Base-by-base conservation (phyloP, 1,140 invertebrate species). In the Drosophila bocqueti region DNA sequence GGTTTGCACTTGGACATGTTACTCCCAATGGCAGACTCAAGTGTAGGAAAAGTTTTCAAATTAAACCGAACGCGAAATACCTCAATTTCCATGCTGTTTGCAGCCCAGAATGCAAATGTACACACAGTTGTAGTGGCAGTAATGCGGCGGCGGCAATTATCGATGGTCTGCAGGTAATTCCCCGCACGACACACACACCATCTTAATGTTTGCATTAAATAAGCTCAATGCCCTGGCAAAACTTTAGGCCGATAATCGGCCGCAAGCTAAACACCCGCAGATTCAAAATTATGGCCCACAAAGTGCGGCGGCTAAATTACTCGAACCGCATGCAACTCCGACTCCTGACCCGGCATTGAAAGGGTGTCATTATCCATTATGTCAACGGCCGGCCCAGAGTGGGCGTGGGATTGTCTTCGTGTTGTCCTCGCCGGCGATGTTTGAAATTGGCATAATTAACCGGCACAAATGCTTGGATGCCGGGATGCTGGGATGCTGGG, bases 381-480 rank as follows among this genome's bases (percentile, higher is more conserved):
- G 79, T 69, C 79, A 87, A 68, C 61, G 78, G 50, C 34, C 68
- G 55, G 55, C 15, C 59, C 15, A 21, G 55, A 45, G 54, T 60
- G 47, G 72, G 46, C 59, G 62, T 47, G 38, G 36, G 15, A 38
- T 40, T 57, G 50, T 76, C 60, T 61, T 80, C 49, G 69, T 61
- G 64, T 72, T 52, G 62, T 63, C 54, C 65, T 63, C 66, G 57
- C 36, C 45, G 26, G 42, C 60, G 61, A 50, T 69, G 61, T 54
- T 74, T 18, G 54, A 64, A 79, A 67, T 75, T 76, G 63, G 79
- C 76, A 82, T 82, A 85, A 85, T 85, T 86, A 86, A 85, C 78
- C 63, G 60, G 54, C 52, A 55, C 45, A 57, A 57, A 40, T 57
- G 54, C 54, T 57, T 38, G 34, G 52, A 38, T 55, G 60, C 49